phyloP scores from a whole-genome alignment of 2,113 vertebrate genomes.

The Cathartes aura region DNA sequence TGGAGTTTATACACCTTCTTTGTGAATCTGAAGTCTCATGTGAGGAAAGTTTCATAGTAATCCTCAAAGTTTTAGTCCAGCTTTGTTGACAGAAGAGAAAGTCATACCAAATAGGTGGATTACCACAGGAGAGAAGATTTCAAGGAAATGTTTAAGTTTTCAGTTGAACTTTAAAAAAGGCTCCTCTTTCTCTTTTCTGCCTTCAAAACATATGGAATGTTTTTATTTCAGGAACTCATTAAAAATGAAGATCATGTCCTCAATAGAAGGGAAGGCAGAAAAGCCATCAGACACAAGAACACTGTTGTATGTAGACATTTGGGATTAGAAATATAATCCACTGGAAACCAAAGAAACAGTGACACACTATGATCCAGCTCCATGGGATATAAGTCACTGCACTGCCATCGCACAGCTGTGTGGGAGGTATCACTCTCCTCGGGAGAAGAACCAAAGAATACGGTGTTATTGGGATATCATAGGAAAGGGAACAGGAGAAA shows the following conservation, averaged over 20 bases:
- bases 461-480: rapidly evolving
- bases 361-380: neutral
- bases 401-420: neutral
- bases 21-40: neutral
- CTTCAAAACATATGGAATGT: neutral
- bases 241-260: neutral
- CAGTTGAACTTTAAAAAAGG: neutral
- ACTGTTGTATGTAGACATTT: neutral
- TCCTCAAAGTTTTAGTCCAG: neutral
- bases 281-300: neutral
- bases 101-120: neutral
- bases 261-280: neutral
- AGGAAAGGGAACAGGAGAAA: neutral
- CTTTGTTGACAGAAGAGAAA: neutral
- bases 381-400: neutral
- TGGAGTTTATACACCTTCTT: neutral
- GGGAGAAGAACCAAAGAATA: rapidly evolving
- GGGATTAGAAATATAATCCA: neutral
- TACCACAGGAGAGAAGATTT: neutral
- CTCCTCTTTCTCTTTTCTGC: neutral
- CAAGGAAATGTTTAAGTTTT: neutral
- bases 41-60: neutral
- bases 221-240: neutral
- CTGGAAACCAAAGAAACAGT: neutral
- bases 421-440: neutral